Evolutionary conservation across 2,888 invertebrate genomes (phyloP).

Genomic region (Gnatocerus cornutus): DNA sequence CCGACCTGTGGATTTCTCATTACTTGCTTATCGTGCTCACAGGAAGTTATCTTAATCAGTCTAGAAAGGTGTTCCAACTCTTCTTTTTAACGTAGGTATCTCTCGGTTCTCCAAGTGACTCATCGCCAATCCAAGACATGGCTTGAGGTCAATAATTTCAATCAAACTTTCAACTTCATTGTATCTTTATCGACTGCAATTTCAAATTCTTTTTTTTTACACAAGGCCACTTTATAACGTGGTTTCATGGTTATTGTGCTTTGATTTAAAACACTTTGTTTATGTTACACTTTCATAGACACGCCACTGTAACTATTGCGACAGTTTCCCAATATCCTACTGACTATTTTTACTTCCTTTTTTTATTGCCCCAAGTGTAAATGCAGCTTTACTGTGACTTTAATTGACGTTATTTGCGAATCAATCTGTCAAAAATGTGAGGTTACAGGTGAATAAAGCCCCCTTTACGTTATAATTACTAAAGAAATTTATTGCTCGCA

Average conservation of each 20-base stretch:
- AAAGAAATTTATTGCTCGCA: background rate
- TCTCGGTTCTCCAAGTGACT: constrained; percentile 58
- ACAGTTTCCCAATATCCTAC: too few species aligned
- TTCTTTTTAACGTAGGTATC: constrained; percentile 59
- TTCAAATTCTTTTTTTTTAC: background rate
- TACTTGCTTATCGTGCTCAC: constrained; percentile 9
- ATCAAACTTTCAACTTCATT: constrained; percentile 57
- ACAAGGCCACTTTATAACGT: too few species aligned
- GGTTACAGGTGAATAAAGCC: too few species aligned
- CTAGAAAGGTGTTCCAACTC: constrained; percentile 36
- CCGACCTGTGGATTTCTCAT: background rate
- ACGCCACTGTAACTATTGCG: too few species aligned
- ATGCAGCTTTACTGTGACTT: too few species aligned
- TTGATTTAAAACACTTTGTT: background rate
- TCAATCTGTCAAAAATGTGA: too few species aligned
- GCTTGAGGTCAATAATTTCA: constrained; percentile 66
- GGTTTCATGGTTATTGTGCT: background rate
- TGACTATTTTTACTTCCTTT: too few species aligned
- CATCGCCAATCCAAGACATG: constrained; percentile 60
- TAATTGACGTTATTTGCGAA: too few species aligned
- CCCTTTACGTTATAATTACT: too few species aligned
- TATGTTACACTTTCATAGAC: too few species aligned
- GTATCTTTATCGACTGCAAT: constrained; percentile 26
- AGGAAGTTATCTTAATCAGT: constrained; percentile 31
- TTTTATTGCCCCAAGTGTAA: too few species aligned